Evolutionary conservation across 1,140 invertebrate genomes (phyloP), one percentile per base, ranked within the genome.

Genomic region (Brachionus rubens): DNA sequence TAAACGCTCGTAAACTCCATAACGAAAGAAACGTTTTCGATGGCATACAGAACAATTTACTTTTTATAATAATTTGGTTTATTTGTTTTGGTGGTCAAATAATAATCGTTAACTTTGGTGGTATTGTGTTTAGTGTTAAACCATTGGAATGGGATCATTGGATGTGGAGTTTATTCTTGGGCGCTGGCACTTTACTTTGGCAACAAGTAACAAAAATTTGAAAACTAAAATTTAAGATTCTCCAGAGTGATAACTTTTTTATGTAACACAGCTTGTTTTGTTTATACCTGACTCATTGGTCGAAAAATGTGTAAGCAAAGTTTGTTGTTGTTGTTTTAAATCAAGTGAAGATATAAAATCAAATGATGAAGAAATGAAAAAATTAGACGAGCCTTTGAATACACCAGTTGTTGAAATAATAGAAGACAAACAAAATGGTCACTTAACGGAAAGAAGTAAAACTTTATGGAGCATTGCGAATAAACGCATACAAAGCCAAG

Each of bases 1-100:
- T 99, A 82, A 99, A 99, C 87, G 93, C 96, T 50, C 88, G 96
- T 80, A 99, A 99, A 89, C 98, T 99, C 82, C 96, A 99, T 87
- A 96, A 96, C 75, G 94, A 99, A 87, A 88, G 96, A 81, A 98
- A 99, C 86, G 91, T 99, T 79, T 95, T 98, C 86, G 88, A 77
- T 54, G 83, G 84, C 50, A 90, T 99, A 78, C 93, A 96, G 84
- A 93, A 93, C 78, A 99, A 99, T 88, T 93, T 94, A 36, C 96
- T 99, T 82, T 99, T 98, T 87, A 95, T 96, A 85, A 90, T 90
- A 70, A 99, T 99, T 86, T 98, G 96, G 94, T 89, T 98, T 80
- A 90, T 90, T 78, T 99, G 96, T 68, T 90, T 92, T 81, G 86
- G 91, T 77, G 89, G 92, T 76, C 96, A 99, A 90, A 89, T 97